Base-by-base conservation (phyloP, 1,140 invertebrate species). In the Liolophura sinensis region DNA sequence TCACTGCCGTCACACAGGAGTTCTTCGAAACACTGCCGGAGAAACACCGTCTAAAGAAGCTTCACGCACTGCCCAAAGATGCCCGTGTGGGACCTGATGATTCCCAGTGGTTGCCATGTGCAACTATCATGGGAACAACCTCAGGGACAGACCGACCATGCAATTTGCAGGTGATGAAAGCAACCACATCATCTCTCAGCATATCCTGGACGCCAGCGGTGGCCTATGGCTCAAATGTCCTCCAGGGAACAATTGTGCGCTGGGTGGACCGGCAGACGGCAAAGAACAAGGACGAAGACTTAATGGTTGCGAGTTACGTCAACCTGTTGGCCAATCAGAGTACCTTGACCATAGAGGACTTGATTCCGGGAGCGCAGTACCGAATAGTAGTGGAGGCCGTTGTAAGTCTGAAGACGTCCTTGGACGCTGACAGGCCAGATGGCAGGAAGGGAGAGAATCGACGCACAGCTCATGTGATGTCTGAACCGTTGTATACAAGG, bases 1-100 rank as follows among this genome's bases (percentile, higher is more conserved):
- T 85, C 15, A 81, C 81, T 48, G 82, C 82, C 1, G 75, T 85
- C 16, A 84, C 82, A 15, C 80, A 84, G 60, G 84, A 85, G 71
- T 84, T 78, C 70, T 84, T 85, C 74, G 78, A 84, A 63, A 66
- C 74, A 47, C 73, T 83, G n/a, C 78, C 78, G 7, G 75, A 78
- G 31, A 75, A 74, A 64, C 76, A 83, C 60, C 69, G 73, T 27
- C 68, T 78, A 18, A 82, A 82, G 58, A 74, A 72, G 52, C 54
- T 69, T 0, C 72, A 76, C 25, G 62, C 72, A 18, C 70, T 85
- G 18, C 81, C 82, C 0, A 71, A 65, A 59, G 77, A 81, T 46
- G 62, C 64, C 5, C 66, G 75, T 48, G 68, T 78, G 27, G 62
- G 70, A 0, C 71, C 76, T 47, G 76, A 80, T 49, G 80, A 82